Conservation (phyloP, 1,140 invertebrate species). For the Penaeus indicus region DNA sequence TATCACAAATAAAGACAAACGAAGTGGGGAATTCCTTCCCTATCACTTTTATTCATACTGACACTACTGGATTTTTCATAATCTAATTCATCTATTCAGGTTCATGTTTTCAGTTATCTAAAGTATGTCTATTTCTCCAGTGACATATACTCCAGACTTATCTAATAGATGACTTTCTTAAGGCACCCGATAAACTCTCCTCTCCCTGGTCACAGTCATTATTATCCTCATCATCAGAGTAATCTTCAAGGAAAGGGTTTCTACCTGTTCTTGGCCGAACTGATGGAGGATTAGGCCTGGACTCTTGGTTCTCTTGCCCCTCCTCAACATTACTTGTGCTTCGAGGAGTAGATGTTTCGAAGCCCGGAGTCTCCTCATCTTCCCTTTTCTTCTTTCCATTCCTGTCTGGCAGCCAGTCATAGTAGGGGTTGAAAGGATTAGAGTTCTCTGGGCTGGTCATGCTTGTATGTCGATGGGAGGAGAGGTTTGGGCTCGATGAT, state of each 20-base stretch:
- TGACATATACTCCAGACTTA: too few species aligned
- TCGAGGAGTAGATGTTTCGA: neutral
- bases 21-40: too few species aligned
- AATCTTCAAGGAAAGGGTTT: conserved; percentile 14
- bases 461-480: neutral
- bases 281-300: neutral
- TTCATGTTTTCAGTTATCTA: too few species aligned
- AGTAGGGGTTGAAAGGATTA: conserved; percentile 27
- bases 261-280: neutral
- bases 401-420: conserved; percentile 39
- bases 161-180: too few species aligned
- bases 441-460: conserved; percentile 2
- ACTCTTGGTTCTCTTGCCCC: neutral
- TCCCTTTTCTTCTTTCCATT: neutral
- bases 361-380: neutral
- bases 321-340: neutral
- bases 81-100: too few species aligned
- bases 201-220: neutral
- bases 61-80: too few species aligned
- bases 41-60: too few species aligned
- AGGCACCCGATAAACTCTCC: too few species aligned
- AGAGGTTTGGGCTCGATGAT: conserved; percentile 44
- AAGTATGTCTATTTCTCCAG: too few species aligned
- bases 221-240: neutral
- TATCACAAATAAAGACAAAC: too few species aligned